Percentiles rank a stretch among this genome's conserved stretches.
Evolutionary conservation across 2,797 vertebrate genomes (phyloP).

Genomic region (Pipistrellus kuhlii): DNA sequence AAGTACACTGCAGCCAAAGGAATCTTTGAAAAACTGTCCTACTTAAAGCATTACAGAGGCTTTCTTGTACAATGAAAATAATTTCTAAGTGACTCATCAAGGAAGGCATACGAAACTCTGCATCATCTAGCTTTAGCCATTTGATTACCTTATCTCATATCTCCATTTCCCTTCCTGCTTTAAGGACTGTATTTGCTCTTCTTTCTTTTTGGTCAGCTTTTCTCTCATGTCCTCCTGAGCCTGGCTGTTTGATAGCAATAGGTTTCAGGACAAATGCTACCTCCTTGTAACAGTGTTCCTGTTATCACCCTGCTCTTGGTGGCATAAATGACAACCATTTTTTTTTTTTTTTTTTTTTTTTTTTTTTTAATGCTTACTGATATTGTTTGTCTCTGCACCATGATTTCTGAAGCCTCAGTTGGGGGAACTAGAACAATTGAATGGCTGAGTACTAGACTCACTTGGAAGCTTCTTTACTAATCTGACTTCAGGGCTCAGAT

Average conservation of each 20-base stretch:
- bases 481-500: background rate
- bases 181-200: background rate
- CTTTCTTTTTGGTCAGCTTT: background rate
- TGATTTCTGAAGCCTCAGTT: background rate
- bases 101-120: background rate
- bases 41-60: background rate
- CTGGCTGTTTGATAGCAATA: background rate
- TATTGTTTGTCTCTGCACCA: background rate
- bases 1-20: background rate
- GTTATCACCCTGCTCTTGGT: background rate
- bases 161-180: background rate
- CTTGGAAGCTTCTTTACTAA: conserved; percentile 14
- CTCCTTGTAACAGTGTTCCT: background rate
- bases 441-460: background rate
- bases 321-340: background rate
- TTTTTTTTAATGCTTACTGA: background rate
- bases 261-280: background rate
- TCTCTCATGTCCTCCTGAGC: background rate
- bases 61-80: background rate
- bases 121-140: background rate
- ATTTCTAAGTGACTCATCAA: conserved; percentile 28
- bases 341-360: background rate
- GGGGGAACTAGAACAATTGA: background rate
- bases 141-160: background rate
- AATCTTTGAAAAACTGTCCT: conserved; percentile 35